Evolutionary conservation across 2,888 invertebrate genomes (phyloP), one percentile per base, ranked within the genome.

Genomic region (Hyalella azteca): DNA sequence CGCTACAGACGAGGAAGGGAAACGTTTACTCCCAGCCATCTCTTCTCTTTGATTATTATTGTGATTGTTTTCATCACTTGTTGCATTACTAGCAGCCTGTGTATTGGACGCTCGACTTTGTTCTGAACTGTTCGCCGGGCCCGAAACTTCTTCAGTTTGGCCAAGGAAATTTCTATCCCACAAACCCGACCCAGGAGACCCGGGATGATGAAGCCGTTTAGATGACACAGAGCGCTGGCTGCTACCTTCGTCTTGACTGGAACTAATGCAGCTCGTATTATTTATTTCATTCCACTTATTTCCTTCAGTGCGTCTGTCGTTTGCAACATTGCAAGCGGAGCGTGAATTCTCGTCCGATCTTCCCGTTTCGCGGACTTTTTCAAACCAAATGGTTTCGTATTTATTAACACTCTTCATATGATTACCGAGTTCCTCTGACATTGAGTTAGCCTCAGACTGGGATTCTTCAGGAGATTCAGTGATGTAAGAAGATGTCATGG

Each of bases 301-400:
- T n/a, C n/a, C n/a, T n/a, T 29, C 36, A 66, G 36, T 66, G 9
- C 54, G 45, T 26, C 29, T 48, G 4, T 48, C 75, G n/a, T 73
- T 40, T 32, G 29, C 29, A 15, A 77, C 11, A 45, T 41, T 66
- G 50, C 66, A 49, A 39, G 36, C 48, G n/a, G 59, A 50, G 26
- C 60, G 49, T 45, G 45, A 19, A 29, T 75, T 75, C 36, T 59
- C 81, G 13, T 60, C 41, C 32, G 54, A 39, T 19, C 77, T 39
- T 22, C 77, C 29, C 3, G 75, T 41, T 41, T 80, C 76, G 19
- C 75, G 79, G 7, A 73, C 73, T 54, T 81, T 81, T 11, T 84
- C 84, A 79, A 84, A 84, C 84, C 84, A 84, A 41, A 84, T 82
- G 15, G 82, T 81, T 50, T 84, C 84, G 66, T 84, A 84, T 39